Percentiles rank a stretch among this genome's conserved stretches.
phyloP scores from a whole-genome alignment of 2,888 invertebrate species.

The Lycocerus yunnanus region DNA sequence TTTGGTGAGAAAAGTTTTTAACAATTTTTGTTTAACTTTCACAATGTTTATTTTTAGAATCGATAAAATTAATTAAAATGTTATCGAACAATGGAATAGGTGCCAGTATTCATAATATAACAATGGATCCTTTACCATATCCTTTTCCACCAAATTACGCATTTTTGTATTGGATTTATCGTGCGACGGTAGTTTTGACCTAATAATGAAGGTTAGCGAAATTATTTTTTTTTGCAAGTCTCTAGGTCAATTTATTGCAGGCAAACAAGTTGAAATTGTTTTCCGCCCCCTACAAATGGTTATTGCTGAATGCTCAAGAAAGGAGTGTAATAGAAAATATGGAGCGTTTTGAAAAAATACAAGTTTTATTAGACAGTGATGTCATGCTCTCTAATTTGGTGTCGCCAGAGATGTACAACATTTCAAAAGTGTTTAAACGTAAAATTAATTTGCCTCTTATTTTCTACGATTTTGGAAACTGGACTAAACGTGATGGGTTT shows the following conservation, averaged over 20 bases:
- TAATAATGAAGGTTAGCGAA: slow-evolving; percentile 51
- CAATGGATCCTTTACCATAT: slow-evolving; percentile 22
- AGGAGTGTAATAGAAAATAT: slow-evolving; percentile 9
- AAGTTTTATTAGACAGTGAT: slow-evolving; percentile 59
- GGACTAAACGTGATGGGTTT: slow-evolving; percentile 34
- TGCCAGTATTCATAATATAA: slow-evolving; percentile 27
- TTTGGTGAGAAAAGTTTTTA: slow-evolving; percentile 29
- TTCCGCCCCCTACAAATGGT: slow-evolving; percentile 60
- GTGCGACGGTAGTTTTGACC: slow-evolving; percentile 47
- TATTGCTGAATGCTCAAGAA: slow-evolving; percentile 37
- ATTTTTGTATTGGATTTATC: slow-evolving; percentile 54
- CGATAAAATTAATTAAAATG: slow-evolving; percentile 29
- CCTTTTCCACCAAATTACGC: slow-evolving; percentile 44
- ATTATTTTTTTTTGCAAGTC: background rate
- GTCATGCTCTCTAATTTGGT: slow-evolving; percentile 53
- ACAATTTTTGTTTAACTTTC: background rate
- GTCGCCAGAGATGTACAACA: slow-evolving; percentile 41
- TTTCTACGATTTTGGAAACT: slow-evolving; percentile 41
- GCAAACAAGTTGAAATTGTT: slow-evolving; percentile 56
- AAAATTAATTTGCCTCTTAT: slow-evolving; percentile 32
- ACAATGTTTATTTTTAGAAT: slow-evolving; percentile 32
- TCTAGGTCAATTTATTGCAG: slow-evolving; percentile 44
- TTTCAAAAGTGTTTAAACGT: slow-evolving; percentile 50
- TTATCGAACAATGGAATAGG: slow-evolving; percentile 30
- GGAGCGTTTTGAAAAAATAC: slow-evolving; percentile 33